Evolutionary conservation across 2,797 vertebrate genomes (phyloP).

Genomic region (Hylomyscus alleni): DNA sequence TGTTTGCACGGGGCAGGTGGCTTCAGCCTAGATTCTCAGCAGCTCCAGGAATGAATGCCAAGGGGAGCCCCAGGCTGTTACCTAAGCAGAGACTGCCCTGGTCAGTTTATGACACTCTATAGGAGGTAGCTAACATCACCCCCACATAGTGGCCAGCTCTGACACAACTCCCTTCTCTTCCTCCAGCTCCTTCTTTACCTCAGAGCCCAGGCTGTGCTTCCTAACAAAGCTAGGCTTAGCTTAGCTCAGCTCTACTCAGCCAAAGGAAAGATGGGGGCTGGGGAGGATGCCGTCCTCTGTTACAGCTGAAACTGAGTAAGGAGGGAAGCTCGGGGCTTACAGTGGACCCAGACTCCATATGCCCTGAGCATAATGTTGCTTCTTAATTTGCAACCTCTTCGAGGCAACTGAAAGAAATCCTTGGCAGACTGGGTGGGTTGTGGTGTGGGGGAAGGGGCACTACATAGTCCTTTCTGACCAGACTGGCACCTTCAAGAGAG

Average conservation of each 20-base stretch:
- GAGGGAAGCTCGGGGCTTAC: background rate
- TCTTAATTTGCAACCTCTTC: background rate
- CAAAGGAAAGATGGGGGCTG: background rate
- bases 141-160: background rate
- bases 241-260: background rate
- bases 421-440: background rate
- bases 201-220: background rate
- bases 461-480: background rate
- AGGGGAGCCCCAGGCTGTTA: background rate
- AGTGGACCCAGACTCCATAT: background rate
- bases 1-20: background rate
- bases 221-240: background rate
- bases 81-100: too few relatives aligned
- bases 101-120: background rate
- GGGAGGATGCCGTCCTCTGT: accelerated
- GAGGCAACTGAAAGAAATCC: background rate
- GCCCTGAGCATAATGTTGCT: background rate
- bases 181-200: background rate
- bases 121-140: background rate
- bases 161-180: background rate
- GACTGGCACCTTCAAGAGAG: background rate
- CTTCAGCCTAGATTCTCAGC: background rate
- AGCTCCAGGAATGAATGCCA: background rate
- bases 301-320: background rate
- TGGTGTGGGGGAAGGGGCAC: background rate